A percentile compares a stretch with the other conserved stretches of the same genome.
Conservation (phyloP, 2,113 vertebrate genomes). For the Ursus arctos region DNA sequence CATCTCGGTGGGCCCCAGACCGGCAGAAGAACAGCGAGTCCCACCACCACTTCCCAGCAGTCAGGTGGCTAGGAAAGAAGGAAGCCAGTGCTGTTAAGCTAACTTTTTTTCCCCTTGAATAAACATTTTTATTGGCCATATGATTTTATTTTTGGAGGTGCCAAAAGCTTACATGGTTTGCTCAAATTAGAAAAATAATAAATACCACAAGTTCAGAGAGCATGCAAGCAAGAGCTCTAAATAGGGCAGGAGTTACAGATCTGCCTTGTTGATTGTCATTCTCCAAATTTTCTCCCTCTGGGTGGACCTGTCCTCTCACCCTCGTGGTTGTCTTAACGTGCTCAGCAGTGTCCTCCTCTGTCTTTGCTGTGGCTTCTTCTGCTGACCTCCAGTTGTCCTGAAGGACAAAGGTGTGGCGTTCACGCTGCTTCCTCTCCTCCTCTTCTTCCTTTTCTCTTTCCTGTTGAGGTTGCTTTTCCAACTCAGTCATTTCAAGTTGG, state of each 20-base stretch:
- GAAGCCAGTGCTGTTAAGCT: not conserved
- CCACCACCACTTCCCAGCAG: not conserved
- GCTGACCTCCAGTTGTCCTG: not conserved
- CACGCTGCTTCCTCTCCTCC: not conserved
- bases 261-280: not conserved
- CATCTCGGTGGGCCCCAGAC: not conserved
- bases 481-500: slow-evolving; percentile 70
- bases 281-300: not conserved
- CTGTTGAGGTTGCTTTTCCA: slow-evolving; percentile 67
- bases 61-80: not conserved
- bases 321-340: not conserved
- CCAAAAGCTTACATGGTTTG: slow-evolving; percentile 49
- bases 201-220: slow-evolving; percentile 15
- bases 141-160: slow-evolving; percentile 59
- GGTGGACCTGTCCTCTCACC: not conserved
- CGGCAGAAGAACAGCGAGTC: not conserved
- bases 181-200: slow-evolving; percentile 68
- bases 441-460: slow-evolving; percentile 1
- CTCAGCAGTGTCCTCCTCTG: not conserved
- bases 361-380: not conserved
- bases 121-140: slow-evolving; percentile 49
- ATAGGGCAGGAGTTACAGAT: not conserved
- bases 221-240: not conserved
- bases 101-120: not conserved
- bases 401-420: not conserved